Percentiles rank a stretch among this genome's conserved stretches.
Conservation (phyloP, 2,797 vertebrate species). For the Tragelaphus eurycerus region DNA sequence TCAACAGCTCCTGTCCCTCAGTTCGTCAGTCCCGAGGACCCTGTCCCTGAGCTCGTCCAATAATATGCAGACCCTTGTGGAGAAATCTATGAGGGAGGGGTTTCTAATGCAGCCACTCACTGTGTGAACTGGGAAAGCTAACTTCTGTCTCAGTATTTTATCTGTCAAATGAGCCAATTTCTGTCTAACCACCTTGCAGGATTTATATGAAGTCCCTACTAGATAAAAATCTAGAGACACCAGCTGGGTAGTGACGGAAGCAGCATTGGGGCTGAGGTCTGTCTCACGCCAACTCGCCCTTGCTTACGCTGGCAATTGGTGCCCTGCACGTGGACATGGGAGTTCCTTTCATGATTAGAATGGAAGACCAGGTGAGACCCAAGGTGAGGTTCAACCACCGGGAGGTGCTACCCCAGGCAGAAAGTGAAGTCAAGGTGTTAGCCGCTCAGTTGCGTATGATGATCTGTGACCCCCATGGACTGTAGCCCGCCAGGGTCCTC, state of each 20-base stretch:
- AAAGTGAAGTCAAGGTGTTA: background rate
- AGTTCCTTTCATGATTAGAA: background rate
- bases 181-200: background rate
- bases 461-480: background rate
- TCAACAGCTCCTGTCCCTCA: background rate
- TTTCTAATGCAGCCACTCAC: background rate
- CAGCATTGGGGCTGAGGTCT: background rate
- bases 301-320: no score
- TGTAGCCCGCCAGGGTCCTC: background rate
- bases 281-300: accelerated
- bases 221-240: background rate
- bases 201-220: background rate
- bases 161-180: background rate
- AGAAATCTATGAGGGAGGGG: background rate
- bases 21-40: background rate
- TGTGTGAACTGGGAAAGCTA: background rate
- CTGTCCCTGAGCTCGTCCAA: background rate
- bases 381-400: no score
- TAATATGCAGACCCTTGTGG: background rate
- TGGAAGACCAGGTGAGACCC: background rate
- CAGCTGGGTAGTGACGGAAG: background rate
- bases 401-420: background rate
- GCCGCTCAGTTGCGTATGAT: accelerated
- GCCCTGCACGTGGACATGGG: background rate
- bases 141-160: background rate